Conservation (phyloP, 2,888 invertebrate genomes). For the Plemyria rubiginata region DNA sequence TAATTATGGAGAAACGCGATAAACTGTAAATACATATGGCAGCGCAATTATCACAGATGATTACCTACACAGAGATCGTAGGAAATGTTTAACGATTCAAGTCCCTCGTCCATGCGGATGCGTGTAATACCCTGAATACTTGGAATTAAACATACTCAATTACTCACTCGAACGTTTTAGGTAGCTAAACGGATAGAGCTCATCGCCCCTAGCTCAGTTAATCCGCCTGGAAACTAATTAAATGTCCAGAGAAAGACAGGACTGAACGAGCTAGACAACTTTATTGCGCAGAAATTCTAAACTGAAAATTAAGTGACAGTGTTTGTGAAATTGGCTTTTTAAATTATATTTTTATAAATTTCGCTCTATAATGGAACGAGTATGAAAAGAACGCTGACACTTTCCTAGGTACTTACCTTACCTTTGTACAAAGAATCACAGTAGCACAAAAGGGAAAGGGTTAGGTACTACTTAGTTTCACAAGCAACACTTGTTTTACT, state of each 20-base stretch:
- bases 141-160: slow-evolving; percentile 22
- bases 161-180: slow-evolving; percentile 3
- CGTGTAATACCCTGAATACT: slow-evolving; percentile 16
- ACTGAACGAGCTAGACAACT: slow-evolving; percentile 43
- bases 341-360: background rate
- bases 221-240: slow-evolving; percentile 62
- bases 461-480: background rate
- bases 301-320: slow-evolving; percentile 13
- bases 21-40: slow-evolving; percentile 24
- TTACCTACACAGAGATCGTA: slow-evolving; percentile 22
- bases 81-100: slow-evolving; percentile 17
- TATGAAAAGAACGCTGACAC: background rate
- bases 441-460: background rate
- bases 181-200: slow-evolving; percentile 18
- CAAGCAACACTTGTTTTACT: background rate
- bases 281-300: slow-evolving; percentile 26
- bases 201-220: slow-evolving; percentile 46
- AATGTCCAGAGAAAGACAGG: slow-evolving; percentile 53
- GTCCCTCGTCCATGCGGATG: slow-evolving; percentile 28
- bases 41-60: slow-evolving; percentile 18
- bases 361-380: background rate
- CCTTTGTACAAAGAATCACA: background rate
- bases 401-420: background rate
- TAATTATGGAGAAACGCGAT: slow-evolving; percentile 23
- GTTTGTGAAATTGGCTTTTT: slow-evolving; percentile 4